Base-by-base conservation (phyloP, 2,888 invertebrate genomes). In the Spisula subtruncata region DNA sequence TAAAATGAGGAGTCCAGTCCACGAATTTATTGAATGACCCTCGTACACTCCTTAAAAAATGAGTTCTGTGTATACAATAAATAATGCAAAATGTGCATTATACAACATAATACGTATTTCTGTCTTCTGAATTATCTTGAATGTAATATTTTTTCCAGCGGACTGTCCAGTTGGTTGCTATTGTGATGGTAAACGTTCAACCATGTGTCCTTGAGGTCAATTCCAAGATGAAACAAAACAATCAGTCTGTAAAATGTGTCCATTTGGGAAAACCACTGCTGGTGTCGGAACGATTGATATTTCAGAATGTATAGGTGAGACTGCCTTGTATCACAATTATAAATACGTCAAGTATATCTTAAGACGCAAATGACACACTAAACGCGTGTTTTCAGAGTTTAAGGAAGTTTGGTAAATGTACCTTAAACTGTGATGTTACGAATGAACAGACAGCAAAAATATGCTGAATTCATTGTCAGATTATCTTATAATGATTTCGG, bases 181-280 rank as follows among this genome's bases (percentile, higher is more conserved):
- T 25, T 86, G 80, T 16, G 85, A 86, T 32, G 85, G 85, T 18
- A 48, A 29, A 80, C 35, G 35, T n/a, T 80, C 56, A 8, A 80
- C 80, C 0, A 54, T 86, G 60, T 86, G 85, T 86, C 85, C 85
- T 20, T 18, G n/a, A 16, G 85, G 85, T n/a, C 85, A 86, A 80
- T 86, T 80, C n/a, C 85, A 86, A 46, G 85, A 86, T 20, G 29
- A n/a, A 48, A 80, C 80, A 60, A 41, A 60, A 8, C 85, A 86
- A 41, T 54, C 79, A n/a, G n/a, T 56, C 16, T 86, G 85, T 41
- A 86, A 86, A 51, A n/a, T 18, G n/a, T 86, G 85, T 80, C 85
- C 85, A 32, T 35, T 18, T n/a, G 85, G 85, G 16, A 86, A 54
- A 51, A 86, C 85, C 8, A 86, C 85, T 5, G 41, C 20, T 16